Percentiles rank a stretch among this genome's conserved stretches.
Conservation (phyloP, 2,888 invertebrate genomes). For the Eretmocerus hayati region DNA sequence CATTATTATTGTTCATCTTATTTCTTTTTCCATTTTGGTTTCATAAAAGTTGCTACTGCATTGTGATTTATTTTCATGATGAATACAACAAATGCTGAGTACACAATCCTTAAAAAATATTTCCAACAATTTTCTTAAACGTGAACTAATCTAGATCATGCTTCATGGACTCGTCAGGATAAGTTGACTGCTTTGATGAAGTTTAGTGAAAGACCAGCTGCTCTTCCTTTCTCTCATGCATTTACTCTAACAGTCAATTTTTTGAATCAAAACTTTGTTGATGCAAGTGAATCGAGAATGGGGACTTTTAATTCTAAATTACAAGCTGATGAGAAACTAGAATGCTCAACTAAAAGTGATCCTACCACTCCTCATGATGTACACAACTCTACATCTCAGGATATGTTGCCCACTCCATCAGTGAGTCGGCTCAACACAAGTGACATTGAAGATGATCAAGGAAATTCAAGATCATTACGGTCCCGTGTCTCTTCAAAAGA, state of each 20-base stretch:
- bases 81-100: too few relatives aligned
- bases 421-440: too few relatives aligned
- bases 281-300: slow-evolving; percentile 5
- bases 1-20: background rate
- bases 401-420: too few relatives aligned
- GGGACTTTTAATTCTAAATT: slow-evolving; percentile 5
- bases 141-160: slow-evolving; percentile 29
- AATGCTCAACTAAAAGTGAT: background rate
- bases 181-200: slow-evolving; percentile 42
- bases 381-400: too few relatives aligned
- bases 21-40: background rate
- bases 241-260: slow-evolving; percentile 38
- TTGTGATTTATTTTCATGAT: too few relatives aligned
- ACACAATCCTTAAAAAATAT: background rate
- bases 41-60: too few relatives aligned
- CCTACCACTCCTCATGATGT: too few relatives aligned
- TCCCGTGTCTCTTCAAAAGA: too few relatives aligned
- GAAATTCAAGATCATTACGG: too few relatives aligned
- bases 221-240: slow-evolving; percentile 34
- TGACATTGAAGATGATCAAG: too few relatives aligned
- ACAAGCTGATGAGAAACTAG: background rate
- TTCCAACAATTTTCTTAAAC: background rate
- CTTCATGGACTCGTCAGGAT: slow-evolving; percentile 41
- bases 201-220: slow-evolving; percentile 34
- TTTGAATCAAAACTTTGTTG: slow-evolving; percentile 8